Conservation (phyloP, 2,888 invertebrate species). For the Leptogaster cylindrica region DNA sequence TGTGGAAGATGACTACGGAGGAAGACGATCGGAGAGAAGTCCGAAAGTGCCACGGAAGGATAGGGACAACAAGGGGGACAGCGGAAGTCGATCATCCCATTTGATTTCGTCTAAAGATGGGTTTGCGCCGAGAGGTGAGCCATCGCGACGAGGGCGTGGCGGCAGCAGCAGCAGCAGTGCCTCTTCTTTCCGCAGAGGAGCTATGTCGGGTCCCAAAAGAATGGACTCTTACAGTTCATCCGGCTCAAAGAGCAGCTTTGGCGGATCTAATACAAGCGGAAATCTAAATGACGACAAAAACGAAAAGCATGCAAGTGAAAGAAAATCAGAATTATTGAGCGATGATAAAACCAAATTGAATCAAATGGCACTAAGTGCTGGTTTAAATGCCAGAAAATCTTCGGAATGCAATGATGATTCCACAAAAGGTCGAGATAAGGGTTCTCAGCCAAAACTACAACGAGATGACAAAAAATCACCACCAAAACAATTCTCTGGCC, state of each 20-base stretch:
- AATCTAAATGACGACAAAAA: conserved; percentile 60
- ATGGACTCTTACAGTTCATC: conserved; percentile 73
- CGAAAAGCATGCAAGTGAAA: conserved; percentile 58
- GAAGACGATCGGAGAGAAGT: conserved; percentile 66
- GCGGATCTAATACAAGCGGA: conserved; percentile 51
- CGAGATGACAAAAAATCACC: conserved; percentile 51
- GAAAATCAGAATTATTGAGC: conserved; percentile 51
- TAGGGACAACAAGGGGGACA: conserved; percentile 49
- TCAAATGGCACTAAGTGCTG: conserved; percentile 72
- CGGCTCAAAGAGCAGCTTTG: conserved; percentile 75
- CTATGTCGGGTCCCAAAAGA: conserved; percentile 64
- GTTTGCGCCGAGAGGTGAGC: conserved; percentile 87
- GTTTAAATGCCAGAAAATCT: conserved; percentile 62
- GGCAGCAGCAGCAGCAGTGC: conserved; percentile 65
- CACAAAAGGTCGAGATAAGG: conserved; percentile 47
- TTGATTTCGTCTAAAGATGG: conserved; percentile 65
- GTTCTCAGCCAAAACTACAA: conserved; percentile 50
- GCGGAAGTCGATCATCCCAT: conserved; percentile 64
- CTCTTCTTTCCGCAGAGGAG: conserved; percentile 57
- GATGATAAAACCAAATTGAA: conserved; percentile 73
- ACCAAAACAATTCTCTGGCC: conserved; percentile 51
- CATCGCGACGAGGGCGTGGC: conserved; percentile 84
- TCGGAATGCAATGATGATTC: conserved; percentile 47
- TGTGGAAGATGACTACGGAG: conserved; percentile 73
- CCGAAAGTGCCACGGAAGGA: conserved; percentile 61